Conservation (phyloP, 2,113 vertebrate genomes). For the Petrocephalus zakoni region DNA sequence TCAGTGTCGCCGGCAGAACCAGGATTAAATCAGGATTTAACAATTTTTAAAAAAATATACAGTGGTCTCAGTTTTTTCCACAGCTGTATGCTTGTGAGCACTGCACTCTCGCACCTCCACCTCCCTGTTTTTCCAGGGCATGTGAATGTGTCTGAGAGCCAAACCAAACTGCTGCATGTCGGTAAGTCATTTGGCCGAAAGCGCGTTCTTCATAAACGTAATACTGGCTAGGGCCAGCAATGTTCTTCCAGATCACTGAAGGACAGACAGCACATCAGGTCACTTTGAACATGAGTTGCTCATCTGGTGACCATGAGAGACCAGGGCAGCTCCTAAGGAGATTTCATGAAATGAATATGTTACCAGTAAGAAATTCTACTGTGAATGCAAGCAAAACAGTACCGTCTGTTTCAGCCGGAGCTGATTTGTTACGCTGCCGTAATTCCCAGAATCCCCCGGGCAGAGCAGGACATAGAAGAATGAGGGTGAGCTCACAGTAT, state of each 20-base stretch:
- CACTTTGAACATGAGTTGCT: not conserved
- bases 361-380: not conserved
- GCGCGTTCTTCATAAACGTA: not conserved
- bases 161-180: not conserved
- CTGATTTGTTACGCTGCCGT: not conserved
- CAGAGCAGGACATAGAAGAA: conserved; percentile 11
- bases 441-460: not conserved
- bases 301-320: not conserved
- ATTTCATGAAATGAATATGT: not conserved
- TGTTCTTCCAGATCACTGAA: not conserved
- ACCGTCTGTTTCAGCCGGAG: not conserved
- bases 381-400: not conserved
- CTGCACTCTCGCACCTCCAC: not conserved
- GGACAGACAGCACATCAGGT: not conserved
- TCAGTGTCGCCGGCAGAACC: no score
- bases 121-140: not conserved
- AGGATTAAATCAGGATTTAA: no score
- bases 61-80: no score
- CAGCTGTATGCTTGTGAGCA: no score
- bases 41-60: no score
- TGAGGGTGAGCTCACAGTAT: not conserved
- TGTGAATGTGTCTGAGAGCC: not conserved
- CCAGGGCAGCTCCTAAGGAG: not conserved
- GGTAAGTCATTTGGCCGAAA: not conserved
- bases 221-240: not conserved